Base-by-base conservation (phyloP, 2,888 invertebrate genomes). In the Clostera curtula region DNA sequence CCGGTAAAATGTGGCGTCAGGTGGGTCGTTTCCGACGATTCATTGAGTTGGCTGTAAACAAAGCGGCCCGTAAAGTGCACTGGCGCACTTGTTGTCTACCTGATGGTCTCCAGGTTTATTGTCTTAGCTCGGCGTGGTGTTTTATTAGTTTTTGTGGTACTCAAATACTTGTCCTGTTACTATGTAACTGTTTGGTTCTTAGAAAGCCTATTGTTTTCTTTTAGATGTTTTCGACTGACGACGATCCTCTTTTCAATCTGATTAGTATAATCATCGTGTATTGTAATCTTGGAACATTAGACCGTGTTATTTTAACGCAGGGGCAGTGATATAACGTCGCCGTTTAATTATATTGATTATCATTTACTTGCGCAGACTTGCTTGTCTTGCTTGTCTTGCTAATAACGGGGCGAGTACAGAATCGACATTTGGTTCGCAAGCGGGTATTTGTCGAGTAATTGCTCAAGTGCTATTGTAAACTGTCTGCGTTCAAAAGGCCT, bases 401-500 rank as follows among this genome's bases (percentile, higher is more conserved):
- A 67, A 65, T 66, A 64, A 66, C 56, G 50, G 63, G 50, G 57
- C 45, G 51, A 39, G 51, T 41, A 42, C 45, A 49, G 54, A 57
- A 45, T 47, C 63, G 61, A 59, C 76, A 75, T 75, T 70, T 75
- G 75, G 73, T 57, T 43, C 49, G 56, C 72, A 68, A 40, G 51
- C 55, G 43, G 43, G 44, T 49, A 51, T 49, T 49, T 33, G 49
- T 47, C 39, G 45, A 49, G 52, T 62, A 69, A 70, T 65, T 65
- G 58, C 56, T 56, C 58, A 57, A 62, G 60, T 62, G 69, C 62
- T 63, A 63, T 68, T 63, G 65, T 64, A 64, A 67, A 51, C 74
- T 75, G 75, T 74, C 76, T 66, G 76, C 59, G 68, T 64, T 56
- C 62, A 61, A 58, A 65, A 63, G 60, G 60, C 55, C 56, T 46